Conservation (phyloP, 2,888 invertebrate species). For the Drosophila yooni region DNA sequence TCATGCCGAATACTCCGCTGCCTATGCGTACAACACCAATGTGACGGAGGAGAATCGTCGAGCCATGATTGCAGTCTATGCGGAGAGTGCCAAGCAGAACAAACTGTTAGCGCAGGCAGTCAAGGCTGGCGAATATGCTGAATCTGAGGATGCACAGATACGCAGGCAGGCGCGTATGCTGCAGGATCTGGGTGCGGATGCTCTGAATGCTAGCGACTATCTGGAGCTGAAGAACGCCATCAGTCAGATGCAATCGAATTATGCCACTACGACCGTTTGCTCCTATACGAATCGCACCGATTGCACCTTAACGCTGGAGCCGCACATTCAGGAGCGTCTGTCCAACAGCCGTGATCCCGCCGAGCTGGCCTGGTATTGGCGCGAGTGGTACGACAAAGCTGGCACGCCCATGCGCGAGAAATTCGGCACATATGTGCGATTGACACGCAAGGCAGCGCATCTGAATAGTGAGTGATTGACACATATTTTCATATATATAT, state of each 20-base stretch:
- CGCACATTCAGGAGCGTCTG: constrained; percentile 87
- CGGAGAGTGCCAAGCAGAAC: constrained; percentile 70
- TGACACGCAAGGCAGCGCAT: constrained; percentile 89
- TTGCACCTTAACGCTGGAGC: constrained; percentile 90
- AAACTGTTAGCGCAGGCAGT: constrained; percentile 81
- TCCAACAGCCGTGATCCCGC: constrained; percentile 90
- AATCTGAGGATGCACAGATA: constrained; percentile 88
- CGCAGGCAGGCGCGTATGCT: constrained; percentile 91
- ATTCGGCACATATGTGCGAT: constrained; percentile 88
- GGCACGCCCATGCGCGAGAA: constrained; percentile 88
- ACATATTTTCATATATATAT: not conserved
- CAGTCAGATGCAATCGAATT: constrained; percentile 91
- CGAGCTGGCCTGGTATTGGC: constrained; percentile 92
- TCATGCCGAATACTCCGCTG: constrained; percentile 86
- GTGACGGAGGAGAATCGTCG: constrained; percentile 90
- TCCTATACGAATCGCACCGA: constrained; percentile 87
- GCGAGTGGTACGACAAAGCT: constrained; percentile 91
- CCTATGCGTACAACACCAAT: constrained; percentile 90
- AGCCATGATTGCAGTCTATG: constrained; percentile 79
- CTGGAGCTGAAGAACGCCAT: constrained; percentile 87
- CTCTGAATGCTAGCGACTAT: constrained; percentile 89
- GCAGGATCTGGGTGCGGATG: constrained; percentile 89
- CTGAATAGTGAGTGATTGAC: constrained; percentile 87
- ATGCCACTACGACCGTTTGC: constrained; percentile 91
- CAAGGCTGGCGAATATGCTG: constrained; percentile 88